A percentile compares a stretch with the other conserved stretches of the same genome.
These are phyloP conservation scores for Grus americana DNA, from an alignment of 2,113 vertebrate genomes.

Conservation along the genomic window DNA sequence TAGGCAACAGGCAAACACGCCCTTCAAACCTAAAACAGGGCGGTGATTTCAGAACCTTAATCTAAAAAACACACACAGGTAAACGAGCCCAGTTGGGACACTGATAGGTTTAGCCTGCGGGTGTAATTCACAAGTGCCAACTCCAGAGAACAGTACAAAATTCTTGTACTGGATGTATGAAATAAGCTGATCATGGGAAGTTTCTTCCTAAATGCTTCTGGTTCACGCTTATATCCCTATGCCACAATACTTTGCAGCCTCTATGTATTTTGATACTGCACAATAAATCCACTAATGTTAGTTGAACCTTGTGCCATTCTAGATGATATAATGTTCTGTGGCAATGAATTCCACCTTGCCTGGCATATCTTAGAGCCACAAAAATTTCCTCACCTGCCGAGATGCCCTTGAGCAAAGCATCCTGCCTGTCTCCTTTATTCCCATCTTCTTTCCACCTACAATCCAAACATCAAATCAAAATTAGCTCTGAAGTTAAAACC, in stretches of 20 bases:
- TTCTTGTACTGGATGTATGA: not conserved
- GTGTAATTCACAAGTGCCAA: not conserved
- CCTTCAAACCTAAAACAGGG: not conserved
- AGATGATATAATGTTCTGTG: not conserved
- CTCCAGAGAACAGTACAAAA: not conserved
- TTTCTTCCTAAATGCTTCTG: not conserved
- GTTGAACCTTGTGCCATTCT: not conserved
- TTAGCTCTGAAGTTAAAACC: not conserved
- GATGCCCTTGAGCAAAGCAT: not conserved
- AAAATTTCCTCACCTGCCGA: constrained; percentile 43
- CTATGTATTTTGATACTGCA: not conserved
- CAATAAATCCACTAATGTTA: not conserved
- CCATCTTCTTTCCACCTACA: not conserved
- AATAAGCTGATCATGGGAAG: not conserved
- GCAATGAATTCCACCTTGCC: not conserved
- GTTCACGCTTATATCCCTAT: not conserved
- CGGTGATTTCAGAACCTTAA: not conserved
- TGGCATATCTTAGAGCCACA: not conserved
- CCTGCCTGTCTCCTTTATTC: not conserved
- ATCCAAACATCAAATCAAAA: not conserved
- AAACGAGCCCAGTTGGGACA: not conserved
- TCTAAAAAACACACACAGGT: not conserved
- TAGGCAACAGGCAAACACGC: not conserved
- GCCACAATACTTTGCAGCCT: not conserved
- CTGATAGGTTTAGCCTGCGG: not conserved